A percentile compares a stretch with the other conserved stretches of the same genome.
These are phyloP conservation scores for Apostichopus japonicus DNA, from an alignment of 35 echinoderm and acorn worm species.

Conservation along the genomic window DNA sequence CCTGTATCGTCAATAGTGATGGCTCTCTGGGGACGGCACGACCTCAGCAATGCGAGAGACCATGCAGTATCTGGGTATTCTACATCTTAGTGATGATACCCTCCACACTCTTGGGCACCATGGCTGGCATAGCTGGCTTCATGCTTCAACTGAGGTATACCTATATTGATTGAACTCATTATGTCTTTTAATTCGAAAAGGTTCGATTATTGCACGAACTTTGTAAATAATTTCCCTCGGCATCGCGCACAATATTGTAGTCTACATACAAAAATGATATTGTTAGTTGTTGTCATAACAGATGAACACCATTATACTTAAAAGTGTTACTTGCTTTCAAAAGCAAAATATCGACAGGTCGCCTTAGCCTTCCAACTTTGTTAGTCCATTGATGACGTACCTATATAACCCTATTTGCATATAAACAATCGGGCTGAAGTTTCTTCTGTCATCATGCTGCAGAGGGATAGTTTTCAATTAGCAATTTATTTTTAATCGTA, in stretches of 20 bases:
- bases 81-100: conserved; percentile 6
- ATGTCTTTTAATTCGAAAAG: neutral
- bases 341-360: too few relatives aligned
- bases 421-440: too few relatives aligned
- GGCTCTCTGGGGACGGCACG: neutral
- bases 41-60: neutral
- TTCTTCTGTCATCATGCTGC: too few relatives aligned
- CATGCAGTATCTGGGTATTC: conserved; percentile 7
- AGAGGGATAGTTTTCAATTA: too few relatives aligned
- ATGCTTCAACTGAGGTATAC: conserved; percentile 49
- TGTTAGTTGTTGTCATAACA: neutral
- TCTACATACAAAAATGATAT: neutral
- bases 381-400: too few relatives aligned
- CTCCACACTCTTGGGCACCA: conserved; percentile 23
- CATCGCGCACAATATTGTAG: too few relatives aligned
- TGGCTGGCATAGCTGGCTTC: conserved; percentile 26
- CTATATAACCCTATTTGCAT: too few relatives aligned
- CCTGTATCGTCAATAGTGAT: neutral
- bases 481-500: too few relatives aligned
- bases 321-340: too few relatives aligned
- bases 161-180: neutral
- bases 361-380: too few relatives aligned
- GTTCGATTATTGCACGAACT: neutral
- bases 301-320: neutral
- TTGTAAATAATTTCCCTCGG: neutral